Base-by-base conservation (phyloP, 2,797 vertebrate species). In the Enteromius thamalakanensis region DNA sequence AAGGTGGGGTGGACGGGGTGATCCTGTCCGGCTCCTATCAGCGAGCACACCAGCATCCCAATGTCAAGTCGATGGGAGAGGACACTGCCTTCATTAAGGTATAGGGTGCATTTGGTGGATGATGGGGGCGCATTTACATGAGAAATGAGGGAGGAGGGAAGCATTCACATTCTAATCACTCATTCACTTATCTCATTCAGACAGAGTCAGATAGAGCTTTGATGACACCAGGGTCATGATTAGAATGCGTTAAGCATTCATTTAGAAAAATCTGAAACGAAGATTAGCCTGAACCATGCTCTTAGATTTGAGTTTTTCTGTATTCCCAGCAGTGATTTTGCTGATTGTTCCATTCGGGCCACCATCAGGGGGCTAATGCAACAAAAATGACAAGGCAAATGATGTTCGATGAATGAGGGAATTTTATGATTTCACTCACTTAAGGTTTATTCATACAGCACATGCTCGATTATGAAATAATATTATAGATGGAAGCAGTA, bases 51-150 rank as follows among this genome's bases (percentile, higher is more conserved):
- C n/a, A 67, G 49, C 77, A 84, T 88, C 75, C 83, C 92, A 93
- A 91, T 90, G 91, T 92, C 91, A 91, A 79, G 2, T 69, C 82
- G 91, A 92, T 87, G 89, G 86, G 80, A 90, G 85, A 93, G 91
- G 92, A 93, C 88, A 12, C 84, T 84, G 88, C 58, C 84, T 89
- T 91, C 89, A 90, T 91, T 91, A 89, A 49, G 69, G 37, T 49
- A 23, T 65, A 6, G 55, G 45, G 79, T 62, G 62, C 14, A 2
- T 42, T 32, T 32, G 11, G 77, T 74, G 71, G 76, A 64, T 53
- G 21, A 55, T 75, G n/a, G 55, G 17, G 17, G 17, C 5, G 47
- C 82, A 91, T 91, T 90, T 90, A 84, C 86, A 87, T 91, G 55
- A 82, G 78, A 83, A 81, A 77, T 45, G 6, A 49, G 47, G 78